Percentiles rank a stretch among this genome's conserved stretches.
Conservation (phyloP, 2,797 vertebrate species). For the Onychomys torridus region DNA sequence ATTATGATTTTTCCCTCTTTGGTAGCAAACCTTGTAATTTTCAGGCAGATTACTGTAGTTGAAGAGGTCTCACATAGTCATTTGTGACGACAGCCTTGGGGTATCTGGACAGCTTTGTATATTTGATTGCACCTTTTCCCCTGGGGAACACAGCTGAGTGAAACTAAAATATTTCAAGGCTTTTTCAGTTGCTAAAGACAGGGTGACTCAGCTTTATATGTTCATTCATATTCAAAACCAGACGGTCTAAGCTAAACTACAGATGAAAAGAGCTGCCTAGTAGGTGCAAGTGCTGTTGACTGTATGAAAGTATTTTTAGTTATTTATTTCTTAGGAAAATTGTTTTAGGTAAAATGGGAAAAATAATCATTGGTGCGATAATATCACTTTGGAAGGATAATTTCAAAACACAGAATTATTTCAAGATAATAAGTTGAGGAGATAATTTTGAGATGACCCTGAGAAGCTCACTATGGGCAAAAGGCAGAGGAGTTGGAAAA, state of each 20-base stretch:
- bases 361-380: neutral
- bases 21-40: slow-evolving; percentile 55
- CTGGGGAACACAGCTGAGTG: slow-evolving; percentile 20
- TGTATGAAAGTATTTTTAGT: neutral
- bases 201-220: neutral
- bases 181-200: neutral
- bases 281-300: neutral
- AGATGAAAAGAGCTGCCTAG: neutral
- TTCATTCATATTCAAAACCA: slow-evolving; percentile 32
- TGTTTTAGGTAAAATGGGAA: neutral
- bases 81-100: neutral
- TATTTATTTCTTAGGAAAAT: slow-evolving; percentile 34
- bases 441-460: slow-evolving; percentile 53
- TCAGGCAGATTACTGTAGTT: neutral
- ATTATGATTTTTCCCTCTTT: slow-evolving; percentile 52
- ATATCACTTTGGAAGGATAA: slow-evolving; percentile 53
- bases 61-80: neutral
- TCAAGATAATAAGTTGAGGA: slow-evolving; percentile 65
- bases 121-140: neutral
- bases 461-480: neutral
- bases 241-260: neutral
- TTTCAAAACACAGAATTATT: slow-evolving; percentile 49
- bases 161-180: slow-evolving; percentile 42
- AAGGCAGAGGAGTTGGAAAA: slow-evolving; percentile 40
- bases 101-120: neutral